Conservation (phyloP, 2,888 invertebrate species). For the Megamerina dolium region DNA sequence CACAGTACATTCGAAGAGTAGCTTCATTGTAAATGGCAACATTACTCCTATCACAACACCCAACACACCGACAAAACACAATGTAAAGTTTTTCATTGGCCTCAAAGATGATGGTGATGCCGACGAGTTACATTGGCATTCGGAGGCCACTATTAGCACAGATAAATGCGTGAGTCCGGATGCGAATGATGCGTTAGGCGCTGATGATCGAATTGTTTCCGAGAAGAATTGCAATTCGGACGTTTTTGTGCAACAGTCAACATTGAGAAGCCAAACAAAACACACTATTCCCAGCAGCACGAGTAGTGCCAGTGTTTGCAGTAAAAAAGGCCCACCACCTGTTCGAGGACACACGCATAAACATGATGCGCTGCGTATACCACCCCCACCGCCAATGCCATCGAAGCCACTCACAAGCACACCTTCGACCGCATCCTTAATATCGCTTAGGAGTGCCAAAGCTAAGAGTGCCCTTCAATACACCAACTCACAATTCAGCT, state of each 20-base stretch:
- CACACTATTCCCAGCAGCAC: slow-evolving; percentile 4
- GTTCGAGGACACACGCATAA: background rate
- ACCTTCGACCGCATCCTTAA: slow-evolving; percentile 19
- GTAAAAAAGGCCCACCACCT: slow-evolving; percentile 6
- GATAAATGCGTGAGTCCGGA: background rate
- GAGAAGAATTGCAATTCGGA: slow-evolving; percentile 4
- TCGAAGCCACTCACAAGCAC: slow-evolving; percentile 23
- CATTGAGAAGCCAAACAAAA: background rate
- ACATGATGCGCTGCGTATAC: slow-evolving; percentile 29
- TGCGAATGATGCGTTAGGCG: slow-evolving; percentile 2
- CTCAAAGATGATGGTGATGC: slow-evolving; percentile 21
- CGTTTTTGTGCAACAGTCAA: slow-evolving; percentile 2
- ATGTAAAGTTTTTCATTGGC: slow-evolving; percentile 41
- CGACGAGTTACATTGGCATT: slow-evolving; percentile 16
- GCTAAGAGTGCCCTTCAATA: background rate
- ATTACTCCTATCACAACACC: slow-evolving; percentile 12
- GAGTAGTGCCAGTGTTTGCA: slow-evolving; percentile 17
- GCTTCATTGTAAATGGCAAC: background rate
- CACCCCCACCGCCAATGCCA: slow-evolving; percentile 35
- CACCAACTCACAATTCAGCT: background rate
- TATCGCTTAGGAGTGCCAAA: slow-evolving; percentile 6
- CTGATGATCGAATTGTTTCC: slow-evolving; percentile 3
- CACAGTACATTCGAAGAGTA: background rate
- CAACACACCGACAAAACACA: slow-evolving; percentile 16
- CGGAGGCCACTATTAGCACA: background rate